Evolutionary conservation across 2,888 invertebrate genomes (phyloP), one percentile per base, ranked within the genome.

Genomic region (Amphipyra berbera): DNA sequence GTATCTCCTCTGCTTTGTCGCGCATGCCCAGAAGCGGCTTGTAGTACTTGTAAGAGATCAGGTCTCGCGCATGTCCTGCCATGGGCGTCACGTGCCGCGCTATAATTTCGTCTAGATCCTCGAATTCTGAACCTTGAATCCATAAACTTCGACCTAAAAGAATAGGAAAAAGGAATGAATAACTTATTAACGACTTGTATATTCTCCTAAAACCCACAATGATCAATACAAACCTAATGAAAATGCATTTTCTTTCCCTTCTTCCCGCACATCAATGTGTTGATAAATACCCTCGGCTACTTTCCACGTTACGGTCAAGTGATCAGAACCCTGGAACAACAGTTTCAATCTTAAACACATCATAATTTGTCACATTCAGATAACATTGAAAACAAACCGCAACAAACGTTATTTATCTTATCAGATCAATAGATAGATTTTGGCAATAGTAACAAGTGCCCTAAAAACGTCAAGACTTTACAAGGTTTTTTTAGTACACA

Each of bases 81-180:
- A 99, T 99, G 0, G 99, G 99, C 65, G 98, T 98, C 6, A 99
- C 97, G 91, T 98, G 96, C 10, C 99, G 96, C 0, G 99, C 99
- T 58, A 99, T 98, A 65, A 99, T 99, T 96, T 99, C 99, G 90
- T 99, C 99, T 37, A 99, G 95, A 92, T 99, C 99, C 94, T 99
- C 99, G 90, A 98, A 99, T 85, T 99, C 99, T 82, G 99, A 98
- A 66, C 96, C 97, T 38, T 97, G 97, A 79, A 99, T 99, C 96
- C 97, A 97, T 10, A 99, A 95, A 86, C 95, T 96, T 77, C 95
- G 94, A 82, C 95, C 95, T 95, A 79, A 4, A 42, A 54, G 21
- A 52, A 52, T 53, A 54, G 1, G 46, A 41, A 13, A 4, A 46
- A 10, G 10, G n/a, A 14, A 15, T 33, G 6, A 21, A 49, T 10